Base-by-base conservation (phyloP, 1,140 invertebrate genomes). In the Stegodyphus mimosarum region DNA sequence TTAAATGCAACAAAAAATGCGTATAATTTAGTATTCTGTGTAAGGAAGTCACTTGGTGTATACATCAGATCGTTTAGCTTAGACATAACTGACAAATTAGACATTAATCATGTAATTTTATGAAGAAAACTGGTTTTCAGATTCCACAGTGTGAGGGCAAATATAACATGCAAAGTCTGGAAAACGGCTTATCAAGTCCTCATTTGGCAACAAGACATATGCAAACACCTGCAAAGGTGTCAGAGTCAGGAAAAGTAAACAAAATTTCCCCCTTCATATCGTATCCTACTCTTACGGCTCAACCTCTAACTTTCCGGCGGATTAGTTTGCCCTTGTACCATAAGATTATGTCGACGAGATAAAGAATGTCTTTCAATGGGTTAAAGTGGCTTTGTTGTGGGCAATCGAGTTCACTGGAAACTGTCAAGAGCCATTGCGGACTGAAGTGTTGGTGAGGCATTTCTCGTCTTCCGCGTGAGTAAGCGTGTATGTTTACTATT, bases 241-340 rank as follows among this genome's bases (percentile, higher is more conserved):
- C 74, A 10, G 11, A 18, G 18, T 18, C 6, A 5, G 33, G 15
- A 18, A 60, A 11, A 15, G 55, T 9, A 70, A 80, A 80, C 51
- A 53, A 80, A 69, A 11, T 50, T 7, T 15, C 6, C 33, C 48
- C 49, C 71, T 52, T 33, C 52, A 80, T 80, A 71, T 80, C 52
- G 71, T 80, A 80, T 69, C 33, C 69, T 69, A 71, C 78, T 80
- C 71, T 60, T n/a, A 18, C 33, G 10, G 17, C 48, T 71, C 66
- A 70, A 79, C 18, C 67, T 13, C 18, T 11, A n/a, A 53, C 78
- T 71, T 80, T 80, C 13, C 17, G 48, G 17, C 0, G 69, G 78
- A 80, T 80, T 80, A 80, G 17, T 48, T 55, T 49, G 78, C 33
- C 10, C 64, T 79, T 79, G 76, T 79, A n/a, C 76, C 50, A 48